Evolutionary conservation across 1,140 invertebrate species (phyloP).

Genomic region (Drosophila ercepeae): DNA sequence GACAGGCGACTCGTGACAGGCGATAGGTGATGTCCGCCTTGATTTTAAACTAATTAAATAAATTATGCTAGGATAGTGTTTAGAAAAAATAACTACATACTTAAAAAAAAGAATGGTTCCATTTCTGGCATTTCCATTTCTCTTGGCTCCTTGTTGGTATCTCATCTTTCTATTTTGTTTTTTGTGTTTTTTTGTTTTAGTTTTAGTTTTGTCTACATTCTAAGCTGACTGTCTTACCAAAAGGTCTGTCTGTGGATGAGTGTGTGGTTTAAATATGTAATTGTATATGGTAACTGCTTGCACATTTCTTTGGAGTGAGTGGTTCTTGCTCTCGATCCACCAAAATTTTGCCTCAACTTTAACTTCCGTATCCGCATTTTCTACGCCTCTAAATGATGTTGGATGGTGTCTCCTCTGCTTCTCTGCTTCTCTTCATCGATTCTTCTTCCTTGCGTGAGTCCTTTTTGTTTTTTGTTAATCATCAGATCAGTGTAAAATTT

Average conservation of each 20-base stretch:
- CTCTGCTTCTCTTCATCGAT: not conserved
- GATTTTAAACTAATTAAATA: slow-evolving; percentile 50
- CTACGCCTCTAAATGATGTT: not conserved
- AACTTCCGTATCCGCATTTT: slow-evolving; percentile 5
- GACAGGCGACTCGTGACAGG: not conserved
- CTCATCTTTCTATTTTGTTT: slow-evolving; percentile 1
- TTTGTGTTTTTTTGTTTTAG: no score
- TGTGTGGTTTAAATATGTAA: slow-evolving; percentile 41
- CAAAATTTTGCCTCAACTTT: slow-evolving; percentile 19
- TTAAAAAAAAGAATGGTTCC: slow-evolving; percentile 34
- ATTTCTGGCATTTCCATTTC: slow-evolving; percentile 28
- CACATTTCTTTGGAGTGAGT: slow-evolving; percentile 74
- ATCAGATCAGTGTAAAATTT: slow-evolving; percentile 63
- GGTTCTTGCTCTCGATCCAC: slow-evolving; percentile 35
- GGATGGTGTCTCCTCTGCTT: slow-evolving; percentile 8
- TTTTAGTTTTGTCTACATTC: slow-evolving; percentile 18
- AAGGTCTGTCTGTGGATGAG: slow-evolving; percentile 4
- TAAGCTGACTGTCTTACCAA: slow-evolving; percentile 26
- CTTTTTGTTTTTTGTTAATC: slow-evolving; percentile 16
- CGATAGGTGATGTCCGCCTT: slow-evolving; percentile 12
- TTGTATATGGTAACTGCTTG: slow-evolving; percentile 66
- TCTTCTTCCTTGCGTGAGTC: slow-evolving; percentile 1
- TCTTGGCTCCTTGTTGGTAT: slow-evolving; percentile 11
- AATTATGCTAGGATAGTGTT: slow-evolving; percentile 54
- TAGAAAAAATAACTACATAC: slow-evolving; percentile 50